Evolutionary conservation across 2,797 vertebrate species (phyloP), one percentile per base, ranked within the genome.

Genomic region (Loriculus beryllinus): DNA sequence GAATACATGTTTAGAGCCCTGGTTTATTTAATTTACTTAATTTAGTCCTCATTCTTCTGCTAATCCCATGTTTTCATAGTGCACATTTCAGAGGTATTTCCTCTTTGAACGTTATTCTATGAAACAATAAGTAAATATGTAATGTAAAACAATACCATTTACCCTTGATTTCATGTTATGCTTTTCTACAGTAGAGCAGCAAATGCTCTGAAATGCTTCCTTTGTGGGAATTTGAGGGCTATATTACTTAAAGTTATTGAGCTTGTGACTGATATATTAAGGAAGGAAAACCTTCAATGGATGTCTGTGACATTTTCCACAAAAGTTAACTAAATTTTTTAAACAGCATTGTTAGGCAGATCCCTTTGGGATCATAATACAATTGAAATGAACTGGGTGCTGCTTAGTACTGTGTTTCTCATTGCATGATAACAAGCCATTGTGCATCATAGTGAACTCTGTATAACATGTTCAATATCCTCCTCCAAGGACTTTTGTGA

Each of bases 221-320:
- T 56, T 69, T 95, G 85, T 95, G 90, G 67, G 93, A 97, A 96
- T 29, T 22, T 33, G 35, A 60, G 37, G 25, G 18, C 23, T 82
- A 3, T n/a, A 43, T 68, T 60, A 14, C 42, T 81, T 74, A 28
- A 62, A 75, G 49, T 68, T 88, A 57, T 49, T 77, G 62, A 68
- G 52, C 42, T 51, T 83, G 39, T 54, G 77, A 43, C 63, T 77
- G 78, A 74, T 76, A 29, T 85, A 80, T 67, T 69, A 69, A 56
- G 86, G 92, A 96, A 93, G 70, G 97, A 96, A 96, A 85, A 86
- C 67, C 67, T 78, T 93, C 85, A 91, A 63, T 92, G 57, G 90
- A 65, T 52, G 29, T 51, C 28, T n/a, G 49, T 72, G 74, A 75
- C 31, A 23, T 96, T 97, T 97, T 97, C 86, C 95, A 85, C 77